Evolutionary conservation across 2,113 vertebrate species (phyloP), one percentile per base, ranked within the genome.

Genomic region (Atherinomorus stipes): DNA sequence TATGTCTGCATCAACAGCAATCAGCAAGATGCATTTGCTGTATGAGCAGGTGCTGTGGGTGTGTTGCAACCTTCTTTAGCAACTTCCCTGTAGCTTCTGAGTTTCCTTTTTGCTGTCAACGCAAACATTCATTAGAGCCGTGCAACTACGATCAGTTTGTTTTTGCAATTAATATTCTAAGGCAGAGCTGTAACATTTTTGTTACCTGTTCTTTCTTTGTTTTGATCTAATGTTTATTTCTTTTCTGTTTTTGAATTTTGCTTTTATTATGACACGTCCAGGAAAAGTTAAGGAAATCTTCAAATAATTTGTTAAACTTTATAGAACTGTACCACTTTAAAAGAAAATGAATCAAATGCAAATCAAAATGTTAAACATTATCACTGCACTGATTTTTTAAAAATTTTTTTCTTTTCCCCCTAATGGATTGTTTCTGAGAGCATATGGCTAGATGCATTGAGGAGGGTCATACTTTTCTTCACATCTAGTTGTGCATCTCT

Each of bases 11-110:
- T 87, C 76, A 88, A 76, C 81, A 51, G 23, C 84, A 51, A 73
- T 81, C 62, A 80, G 73, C 88, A 78, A 73, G 81, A 78, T 79
- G 83, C 85, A 88, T 89, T 65, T 89, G 85, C 90, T 85, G 80
- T 84, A 47, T 74, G 76, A 88, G 78, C 88, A 87, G 84, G 80
- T 83, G 81, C 70, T 74, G 34, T 21, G 66, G 61, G 68, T 74
- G 78, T 76, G 85, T 65, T 45, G 34, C 15, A 60, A 68, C 71
- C 82, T 76, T 83, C 82, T 80, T 42, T 26, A 58, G 52, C n/a
- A 0, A 49, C 40, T 73, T 74, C 22, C 54, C 51, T 8, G 7
- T 16, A 72, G 60, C 47, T 26, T 45, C 53, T 3, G 9, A 6
- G 53, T 54, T 64, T 68, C 63, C 53, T 75, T 57, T 69, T 15